Percentiles rank a stretch among this genome's conserved stretches.
These are phyloP conservation scores for Castor canadensis DNA, from an alignment of 2,113 vertebrate genomes.

Conservation along the genomic window DNA sequence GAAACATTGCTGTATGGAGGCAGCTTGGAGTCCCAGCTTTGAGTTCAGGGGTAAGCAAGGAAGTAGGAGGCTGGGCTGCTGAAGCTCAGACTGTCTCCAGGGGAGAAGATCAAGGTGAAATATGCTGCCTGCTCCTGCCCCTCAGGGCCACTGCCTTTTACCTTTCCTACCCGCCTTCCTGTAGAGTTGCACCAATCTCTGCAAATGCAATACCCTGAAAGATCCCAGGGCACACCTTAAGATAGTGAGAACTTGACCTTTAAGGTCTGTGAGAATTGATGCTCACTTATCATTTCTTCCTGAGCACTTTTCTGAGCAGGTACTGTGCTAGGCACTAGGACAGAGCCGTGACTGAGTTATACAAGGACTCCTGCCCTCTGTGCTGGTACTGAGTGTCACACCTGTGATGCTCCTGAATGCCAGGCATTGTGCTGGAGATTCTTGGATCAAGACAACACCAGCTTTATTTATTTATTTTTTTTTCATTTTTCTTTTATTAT, in stretches of 20 bases:
- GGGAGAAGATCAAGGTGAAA: not conserved
- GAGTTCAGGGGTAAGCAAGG: not conserved
- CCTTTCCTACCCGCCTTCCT: not conserved
- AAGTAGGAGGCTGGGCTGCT: not conserved
- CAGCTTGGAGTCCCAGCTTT: not conserved
- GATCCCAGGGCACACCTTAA: not conserved
- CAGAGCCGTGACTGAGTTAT: not conserved
- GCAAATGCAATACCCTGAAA: not conserved
- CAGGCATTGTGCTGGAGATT: not conserved
- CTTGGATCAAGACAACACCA: not conserved
- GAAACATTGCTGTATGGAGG: not conserved
- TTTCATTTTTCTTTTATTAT: too few relatives aligned
- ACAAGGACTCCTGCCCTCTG: not conserved
- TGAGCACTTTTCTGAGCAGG: not conserved
- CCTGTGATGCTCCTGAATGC: accelerated
- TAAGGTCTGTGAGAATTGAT: accelerated
- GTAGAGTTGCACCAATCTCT: not conserved
- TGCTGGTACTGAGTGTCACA: accelerated
- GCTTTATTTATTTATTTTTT: too few relatives aligned
- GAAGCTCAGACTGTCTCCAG: not conserved
- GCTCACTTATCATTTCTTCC: not conserved
- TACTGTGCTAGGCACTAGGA: too few relatives aligned
- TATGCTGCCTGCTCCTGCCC: not conserved
- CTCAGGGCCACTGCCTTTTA: not conserved
- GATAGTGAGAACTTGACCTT: not conserved